Conservation (phyloP, 1,140 invertebrate species). For the Drosophila watanabei region DNA sequence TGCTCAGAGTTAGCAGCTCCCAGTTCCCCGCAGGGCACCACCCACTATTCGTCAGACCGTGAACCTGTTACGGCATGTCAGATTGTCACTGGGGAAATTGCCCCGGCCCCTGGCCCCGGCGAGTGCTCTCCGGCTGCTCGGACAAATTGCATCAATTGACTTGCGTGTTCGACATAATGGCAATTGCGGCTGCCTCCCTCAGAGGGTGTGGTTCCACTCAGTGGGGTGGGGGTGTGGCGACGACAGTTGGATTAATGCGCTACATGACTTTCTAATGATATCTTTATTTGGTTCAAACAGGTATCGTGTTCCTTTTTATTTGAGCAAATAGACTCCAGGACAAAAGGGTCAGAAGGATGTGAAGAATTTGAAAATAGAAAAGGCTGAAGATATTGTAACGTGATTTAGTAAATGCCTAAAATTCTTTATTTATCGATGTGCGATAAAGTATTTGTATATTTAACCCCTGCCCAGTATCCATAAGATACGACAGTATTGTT, state of each 20-base stretch:
- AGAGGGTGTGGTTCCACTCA: constrained; percentile 41
- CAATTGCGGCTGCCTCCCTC: constrained; percentile 57
- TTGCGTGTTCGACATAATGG: constrained; percentile 84
- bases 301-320: constrained; percentile 14
- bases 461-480: no score
- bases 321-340: not conserved
- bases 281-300: constrained; percentile 62
- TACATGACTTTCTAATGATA: constrained; percentile 83
- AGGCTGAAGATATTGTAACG: no score
- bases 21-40: constrained; percentile 36
- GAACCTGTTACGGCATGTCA: constrained; percentile 82
- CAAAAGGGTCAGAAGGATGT: not conserved
- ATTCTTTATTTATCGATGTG: not conserved
- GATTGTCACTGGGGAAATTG: constrained; percentile 82
- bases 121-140: constrained; percentile 53
- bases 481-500: no score
- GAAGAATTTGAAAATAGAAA: not conserved
- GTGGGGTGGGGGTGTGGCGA: constrained; percentile 51
- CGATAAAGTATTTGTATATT: no score
- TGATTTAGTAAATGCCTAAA: not conserved
- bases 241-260: constrained; percentile 76
- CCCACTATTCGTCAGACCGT: constrained; percentile 69
- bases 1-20: constrained; percentile 3
- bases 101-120: constrained; percentile 53
- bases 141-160: constrained; percentile 85